A percentile compares a stretch with the other conserved stretches of the same genome.
phyloP scores from a whole-genome alignment of 2,113 vertebrate genomes.

The Paramisgurnus dabryanus region DNA sequence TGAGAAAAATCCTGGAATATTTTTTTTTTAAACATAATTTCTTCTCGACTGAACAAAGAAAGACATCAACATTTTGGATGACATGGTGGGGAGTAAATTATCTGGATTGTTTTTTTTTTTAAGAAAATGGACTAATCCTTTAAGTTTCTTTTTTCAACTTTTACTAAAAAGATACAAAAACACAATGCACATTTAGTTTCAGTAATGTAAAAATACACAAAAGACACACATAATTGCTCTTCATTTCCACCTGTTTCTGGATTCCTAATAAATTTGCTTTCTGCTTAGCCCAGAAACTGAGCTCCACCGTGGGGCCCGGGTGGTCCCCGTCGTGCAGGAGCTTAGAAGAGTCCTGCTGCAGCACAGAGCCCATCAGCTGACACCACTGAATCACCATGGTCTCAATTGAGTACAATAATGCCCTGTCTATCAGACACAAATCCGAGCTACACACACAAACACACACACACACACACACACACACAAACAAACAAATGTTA shows the following conservation, averaged over 20 bases:
- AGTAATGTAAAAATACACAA: neutral
- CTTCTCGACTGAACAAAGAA: too few relatives aligned
- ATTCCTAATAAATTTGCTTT: conserved; percentile 74
- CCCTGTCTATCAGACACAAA: conserved; percentile 66
- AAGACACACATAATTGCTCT: neutral
- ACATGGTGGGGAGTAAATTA: too few relatives aligned
- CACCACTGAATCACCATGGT: conserved; percentile 74
- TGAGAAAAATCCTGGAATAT: too few relatives aligned
- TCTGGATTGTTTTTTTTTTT: too few relatives aligned
- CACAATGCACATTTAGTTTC: too few relatives aligned
- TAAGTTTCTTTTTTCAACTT: too few relatives aligned
- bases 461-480: neutral
- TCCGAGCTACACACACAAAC: conserved; percentile 60
- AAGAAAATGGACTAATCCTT: too few relatives aligned
- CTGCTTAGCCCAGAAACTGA: conserved; percentile 75
- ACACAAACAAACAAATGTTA: conserved; percentile 3
- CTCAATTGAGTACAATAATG: conserved; percentile 74
- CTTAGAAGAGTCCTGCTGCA: conserved; percentile 71
- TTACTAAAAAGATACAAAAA: too few relatives aligned
- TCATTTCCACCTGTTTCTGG: conserved; percentile 70
- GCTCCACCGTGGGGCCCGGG: conserved; percentile 70
- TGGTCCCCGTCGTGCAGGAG: conserved; percentile 67
- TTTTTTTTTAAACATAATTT: too few relatives aligned
- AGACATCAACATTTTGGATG: too few relatives aligned
- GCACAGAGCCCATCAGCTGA: conserved; percentile 67